Conservation (phyloP, 2,113 vertebrate species). For the Martes martes region DNA sequence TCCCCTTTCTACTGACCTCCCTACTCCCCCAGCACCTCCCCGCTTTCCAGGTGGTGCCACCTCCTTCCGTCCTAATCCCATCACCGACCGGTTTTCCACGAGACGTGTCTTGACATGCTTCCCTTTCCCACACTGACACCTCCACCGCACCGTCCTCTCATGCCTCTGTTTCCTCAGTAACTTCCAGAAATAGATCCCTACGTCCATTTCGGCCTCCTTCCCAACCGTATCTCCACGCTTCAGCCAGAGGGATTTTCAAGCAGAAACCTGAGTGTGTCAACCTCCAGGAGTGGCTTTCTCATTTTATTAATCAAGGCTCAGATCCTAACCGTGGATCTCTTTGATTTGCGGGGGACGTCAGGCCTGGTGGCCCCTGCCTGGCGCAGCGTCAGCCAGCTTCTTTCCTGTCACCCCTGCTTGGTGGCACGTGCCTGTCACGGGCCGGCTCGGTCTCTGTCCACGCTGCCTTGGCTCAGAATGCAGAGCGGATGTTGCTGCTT, state of each 20-base stretch:
- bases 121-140: accelerated
- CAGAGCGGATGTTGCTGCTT: no score
- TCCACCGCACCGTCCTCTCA: background rate
- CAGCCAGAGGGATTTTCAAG: no score
- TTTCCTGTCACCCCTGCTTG: background rate
- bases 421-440: accelerated
- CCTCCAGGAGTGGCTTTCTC: background rate
- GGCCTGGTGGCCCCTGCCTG: accelerated
- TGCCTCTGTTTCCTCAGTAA: no score
- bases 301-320: background rate
- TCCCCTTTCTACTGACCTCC: no score
- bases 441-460: background rate
- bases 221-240: background rate
- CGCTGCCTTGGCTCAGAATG: background rate
- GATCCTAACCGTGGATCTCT: accelerated
- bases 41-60: background rate
- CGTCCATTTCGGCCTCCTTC: no score
- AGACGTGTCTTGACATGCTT: background rate
- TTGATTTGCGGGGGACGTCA: accelerated
- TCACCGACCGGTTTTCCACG: background rate
- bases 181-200: background rate
- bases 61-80: background rate
- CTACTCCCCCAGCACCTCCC: no score
- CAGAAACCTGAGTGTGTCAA: background rate
- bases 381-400: accelerated